Base-by-base conservation (phyloP, 1,140 invertebrate genomes). In the Trachymyrmex septentrionalis region DNA sequence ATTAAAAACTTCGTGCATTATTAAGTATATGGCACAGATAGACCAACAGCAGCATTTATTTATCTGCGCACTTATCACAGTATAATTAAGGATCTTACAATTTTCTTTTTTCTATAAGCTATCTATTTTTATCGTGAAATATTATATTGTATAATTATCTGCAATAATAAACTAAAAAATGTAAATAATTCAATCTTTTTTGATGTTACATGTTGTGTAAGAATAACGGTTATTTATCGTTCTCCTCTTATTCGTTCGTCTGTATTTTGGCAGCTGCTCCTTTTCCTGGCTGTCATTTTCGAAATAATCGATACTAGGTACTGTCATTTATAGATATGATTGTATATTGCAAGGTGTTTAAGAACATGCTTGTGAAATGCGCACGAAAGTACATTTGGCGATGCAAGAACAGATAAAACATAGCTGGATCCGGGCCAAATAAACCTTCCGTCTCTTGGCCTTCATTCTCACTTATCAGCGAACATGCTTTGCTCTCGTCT, bases 351-450 rank as follows among this genome's bases (percentile, higher is more conserved):
- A 14, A 34, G 57, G 21, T 4, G 6, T 44, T 78, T 27, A 55
- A 44, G 21, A 80, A 30, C 30, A 44, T 5, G 53, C 34, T 73
- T 84, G n/a, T 48, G 24, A 82, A 73, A 48, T 48, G 34, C 55
- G 14, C 38, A 34, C 12, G n/a, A 53, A 34, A 30, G 78, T 57
- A 53, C 66, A 81, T 85, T 85, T 48, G 59, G 73, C 27, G 82
- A 24, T 66, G 73, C 4, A 57, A 34, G 64, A 48, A 67, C n/a
- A 61, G 77, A 80, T 69, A 61, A 86, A 69, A 69, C 63, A 19
- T 55, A 69, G 80, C 86, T 92, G 90, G 92, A 92, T 87, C 76
- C 27, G 81, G 88, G 91, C 92, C 92, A 92, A 92, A 91, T 92
- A 92, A 92, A 92, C 87, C 55, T 38, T 87, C 55, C 80, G 14